These are phyloP conservation scores for Crematogaster levior DNA, from an alignment of 2,888 invertebrate species.

Conservation along the genomic window DNA sequence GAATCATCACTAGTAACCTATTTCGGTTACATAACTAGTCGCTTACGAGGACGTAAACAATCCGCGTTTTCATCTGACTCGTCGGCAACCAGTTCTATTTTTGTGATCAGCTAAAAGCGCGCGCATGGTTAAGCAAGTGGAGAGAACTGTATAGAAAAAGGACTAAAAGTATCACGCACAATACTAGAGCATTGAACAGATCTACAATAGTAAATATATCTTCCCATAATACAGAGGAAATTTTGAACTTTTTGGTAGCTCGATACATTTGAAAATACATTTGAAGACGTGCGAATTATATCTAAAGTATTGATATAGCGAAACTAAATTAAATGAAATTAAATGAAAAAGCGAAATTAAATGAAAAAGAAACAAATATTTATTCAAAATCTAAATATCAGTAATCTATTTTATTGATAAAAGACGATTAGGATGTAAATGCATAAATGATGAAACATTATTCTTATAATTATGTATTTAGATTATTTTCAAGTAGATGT, in stretches of 20 bases:
- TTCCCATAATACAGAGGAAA: neutral
- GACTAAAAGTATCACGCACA: constrained; percentile 1
- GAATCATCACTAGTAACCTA: constrained; percentile 43
- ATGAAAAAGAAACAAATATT: neutral
- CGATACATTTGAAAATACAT: neutral
- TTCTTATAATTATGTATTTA: neutral
- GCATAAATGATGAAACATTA: neutral
- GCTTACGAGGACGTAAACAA: constrained; percentile 73
- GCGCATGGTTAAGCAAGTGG: constrained; percentile 20
- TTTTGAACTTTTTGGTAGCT: neutral
- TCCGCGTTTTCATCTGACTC: constrained; percentile 53
- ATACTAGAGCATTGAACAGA: neutral
- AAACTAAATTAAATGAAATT: too few relatives aligned
- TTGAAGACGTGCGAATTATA: neutral
- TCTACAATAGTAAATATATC: neutral
- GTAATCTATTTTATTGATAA: neutral
- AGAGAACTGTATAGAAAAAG: neutral
- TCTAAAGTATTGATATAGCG: neutral
- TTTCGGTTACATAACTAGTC: constrained; percentile 54
- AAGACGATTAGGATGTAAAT: neutral
- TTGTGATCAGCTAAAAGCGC: constrained; percentile 24
- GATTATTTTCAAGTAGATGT: neutral
- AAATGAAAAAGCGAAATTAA: too few relatives aligned
- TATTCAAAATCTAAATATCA: neutral
- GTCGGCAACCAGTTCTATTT: constrained; percentile 69